phyloP scores from a whole-genome alignment of 1,140 invertebrate species.

The Neotoxoptera formosana region DNA sequence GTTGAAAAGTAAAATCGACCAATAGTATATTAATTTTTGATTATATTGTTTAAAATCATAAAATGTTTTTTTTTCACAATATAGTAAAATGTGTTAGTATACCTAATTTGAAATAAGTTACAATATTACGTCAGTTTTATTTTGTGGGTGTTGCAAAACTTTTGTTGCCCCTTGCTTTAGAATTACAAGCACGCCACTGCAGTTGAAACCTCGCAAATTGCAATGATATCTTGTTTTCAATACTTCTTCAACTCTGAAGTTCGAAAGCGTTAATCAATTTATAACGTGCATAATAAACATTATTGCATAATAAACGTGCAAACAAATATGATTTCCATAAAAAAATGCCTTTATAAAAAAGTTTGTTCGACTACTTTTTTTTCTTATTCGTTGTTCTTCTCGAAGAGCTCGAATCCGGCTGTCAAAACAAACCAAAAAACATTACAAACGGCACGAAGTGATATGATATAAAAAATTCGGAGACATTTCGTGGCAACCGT shows the following conservation, averaged over 20 bases:
- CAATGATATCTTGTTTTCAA: background rate
- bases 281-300: no score
- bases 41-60: background rate
- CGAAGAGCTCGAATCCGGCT: background rate
- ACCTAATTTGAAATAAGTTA: no score
- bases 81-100: no score
- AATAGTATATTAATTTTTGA: background rate
- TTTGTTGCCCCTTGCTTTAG: background rate
- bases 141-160: background rate
- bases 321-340: background rate
- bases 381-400: background rate
- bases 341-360: background rate
- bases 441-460: background rate
- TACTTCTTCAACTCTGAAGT: background rate
- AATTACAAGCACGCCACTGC: background rate
- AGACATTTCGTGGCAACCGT: background rate
- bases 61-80: background rate
- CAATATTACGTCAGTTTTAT: background rate
- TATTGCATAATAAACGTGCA: no score
- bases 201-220: no score
- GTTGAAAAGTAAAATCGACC: background rate
- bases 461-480: background rate
- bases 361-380: background rate
- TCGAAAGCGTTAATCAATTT: background rate
- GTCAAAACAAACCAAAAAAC: background rate